Evolutionary conservation across 1,140 invertebrate genomes (phyloP), one percentile per base, ranked within the genome.

Genomic region (Drosophila prosaltans): DNA sequence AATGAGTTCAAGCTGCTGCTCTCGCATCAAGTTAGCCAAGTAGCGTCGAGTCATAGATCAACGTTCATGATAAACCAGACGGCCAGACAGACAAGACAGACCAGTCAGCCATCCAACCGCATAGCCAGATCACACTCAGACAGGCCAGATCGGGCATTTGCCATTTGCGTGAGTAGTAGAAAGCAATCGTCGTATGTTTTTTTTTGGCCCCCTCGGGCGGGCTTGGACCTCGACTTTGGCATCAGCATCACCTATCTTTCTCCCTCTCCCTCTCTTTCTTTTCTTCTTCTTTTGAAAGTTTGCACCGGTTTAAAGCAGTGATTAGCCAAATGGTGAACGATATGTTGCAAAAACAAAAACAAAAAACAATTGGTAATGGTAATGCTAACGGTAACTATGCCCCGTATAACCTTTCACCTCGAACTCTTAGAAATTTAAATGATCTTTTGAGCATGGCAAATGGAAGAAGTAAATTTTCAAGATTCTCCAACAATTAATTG

Each of bases 11-110:
- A 82, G 81, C 72, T 69, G 43, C 41, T 67, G 28, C 61, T 60
- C 32, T 72, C 69, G 69, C 69, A 64, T 70, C 65, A 11, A 40
- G 39, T 10, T 51, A 21, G 32, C 60, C 60, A 70, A 78, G 69
- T 79, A 66, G 69, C 69, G 69, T 65, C 76, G 63, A 88, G 83
- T 86, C 83, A 86, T 86, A 86, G 83, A 86, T 86, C 83, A 86
- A 70, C 84, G 84, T 88, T 83, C 83, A 86, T 78, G 83, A 86
- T 86, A 86, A 88, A 80, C 74, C 39, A 26, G 45, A 51, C 45
- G 26, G 21, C 30, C 32, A 16, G 51, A 68, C 65, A 80, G 63
- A 67, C 68, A 61, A 36, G 32, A 6, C 32, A 36, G 32, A 64
- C 16, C 45, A 55, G 9, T 7, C 48, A 36, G 43, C 62, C 60